phyloP scores from a whole-genome alignment of 1,140 invertebrate genomes.

The Bombus sibiricus region DNA sequence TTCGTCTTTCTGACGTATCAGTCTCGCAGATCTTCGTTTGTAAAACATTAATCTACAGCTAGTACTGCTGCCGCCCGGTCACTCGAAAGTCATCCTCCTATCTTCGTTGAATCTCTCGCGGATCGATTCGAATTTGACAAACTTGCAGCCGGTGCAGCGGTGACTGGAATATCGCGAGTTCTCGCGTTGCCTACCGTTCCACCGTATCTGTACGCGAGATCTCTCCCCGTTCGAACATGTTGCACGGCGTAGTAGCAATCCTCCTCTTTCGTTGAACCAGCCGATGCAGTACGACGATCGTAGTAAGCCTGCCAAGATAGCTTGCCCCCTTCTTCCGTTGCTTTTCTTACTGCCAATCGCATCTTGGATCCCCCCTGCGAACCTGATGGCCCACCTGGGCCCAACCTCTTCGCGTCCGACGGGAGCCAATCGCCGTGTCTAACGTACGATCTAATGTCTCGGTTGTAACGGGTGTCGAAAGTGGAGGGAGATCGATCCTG shows the following conservation, averaged over 20 bases:
- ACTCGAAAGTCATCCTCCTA: background rate
- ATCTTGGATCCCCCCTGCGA: slow-evolving; percentile 69
- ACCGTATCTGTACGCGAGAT: background rate
- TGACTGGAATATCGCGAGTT: background rate
- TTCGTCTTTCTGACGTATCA: background rate
- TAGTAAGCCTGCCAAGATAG: slow-evolving; percentile 7
- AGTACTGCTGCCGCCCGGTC: too few relatives aligned
- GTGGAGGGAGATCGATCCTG: slow-evolving; percentile 59
- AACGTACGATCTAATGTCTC: slow-evolving; percentile 78
- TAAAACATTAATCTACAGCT: background rate
- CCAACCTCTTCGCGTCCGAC: slow-evolving; percentile 76
- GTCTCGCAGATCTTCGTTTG: background rate
- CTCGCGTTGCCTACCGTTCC: slow-evolving; percentile 4
- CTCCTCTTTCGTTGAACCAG: slow-evolving; percentile 29
- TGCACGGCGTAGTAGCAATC: slow-evolving; percentile 3
- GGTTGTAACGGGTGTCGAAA: slow-evolving; percentile 65
- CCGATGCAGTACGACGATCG: slow-evolving; percentile 25
- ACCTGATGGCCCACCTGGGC: slow-evolving; percentile 73
- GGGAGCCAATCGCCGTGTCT: slow-evolving; percentile 79
- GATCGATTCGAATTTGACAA: slow-evolving; percentile 1
- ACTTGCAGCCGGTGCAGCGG: background rate
- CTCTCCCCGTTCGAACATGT: slow-evolving; percentile 2
- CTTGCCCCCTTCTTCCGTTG: slow-evolving; percentile 46
- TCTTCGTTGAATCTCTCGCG: background rate
- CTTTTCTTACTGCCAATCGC: slow-evolving; percentile 70